phyloP scores from a whole-genome alignment of 2,888 invertebrate species.

The Hirtodrosophila alboralis region DNA sequence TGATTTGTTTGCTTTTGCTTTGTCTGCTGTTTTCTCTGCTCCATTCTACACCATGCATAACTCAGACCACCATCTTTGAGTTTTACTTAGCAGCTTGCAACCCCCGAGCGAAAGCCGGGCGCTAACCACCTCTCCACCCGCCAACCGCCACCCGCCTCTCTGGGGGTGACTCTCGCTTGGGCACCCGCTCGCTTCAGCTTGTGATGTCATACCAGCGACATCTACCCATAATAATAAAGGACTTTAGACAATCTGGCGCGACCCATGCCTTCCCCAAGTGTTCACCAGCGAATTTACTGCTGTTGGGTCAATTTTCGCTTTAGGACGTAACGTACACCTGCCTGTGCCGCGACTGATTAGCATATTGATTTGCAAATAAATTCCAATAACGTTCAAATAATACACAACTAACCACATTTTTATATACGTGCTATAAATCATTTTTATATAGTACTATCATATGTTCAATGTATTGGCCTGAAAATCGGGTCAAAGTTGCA shows the following conservation, averaged over 20 bases:
- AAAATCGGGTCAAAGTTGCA: slow-evolving; percentile 73
- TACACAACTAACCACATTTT: not conserved
- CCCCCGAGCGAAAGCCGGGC: slow-evolving; percentile 53
- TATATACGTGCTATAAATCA: not conserved
- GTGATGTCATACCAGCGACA: slow-evolving; percentile 69
- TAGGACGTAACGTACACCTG: slow-evolving; percentile 31
- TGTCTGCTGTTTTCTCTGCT: slow-evolving; percentile 32
- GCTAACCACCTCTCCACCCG: slow-evolving; percentile 9
- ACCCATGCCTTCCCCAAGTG: slow-evolving; percentile 7
- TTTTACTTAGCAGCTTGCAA: slow-evolving; percentile 45
- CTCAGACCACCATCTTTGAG: slow-evolving; percentile 30
- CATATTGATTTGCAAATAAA: slow-evolving; percentile 23
- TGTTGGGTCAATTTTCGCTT: slow-evolving; percentile 31
- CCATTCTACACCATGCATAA: slow-evolving; percentile 17
- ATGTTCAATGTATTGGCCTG: not conserved
- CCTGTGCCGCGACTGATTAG: slow-evolving; percentile 11
- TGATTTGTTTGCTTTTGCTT: slow-evolving; percentile 58
- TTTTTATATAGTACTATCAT: slow-evolving; percentile 1
- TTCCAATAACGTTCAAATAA: slow-evolving; percentile 9
- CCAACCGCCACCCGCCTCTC: no score
- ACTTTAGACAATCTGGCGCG: slow-evolving; percentile 67
- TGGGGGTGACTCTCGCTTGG: slow-evolving; percentile 25
- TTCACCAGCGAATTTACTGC: not conserved
- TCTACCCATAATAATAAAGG: slow-evolving; percentile 58
- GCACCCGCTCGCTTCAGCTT: slow-evolving; percentile 32